These are phyloP conservation scores for Corythornis leucogaster DNA, from an alignment of 2,797 vertebrate species.

Conservation along the genomic window DNA sequence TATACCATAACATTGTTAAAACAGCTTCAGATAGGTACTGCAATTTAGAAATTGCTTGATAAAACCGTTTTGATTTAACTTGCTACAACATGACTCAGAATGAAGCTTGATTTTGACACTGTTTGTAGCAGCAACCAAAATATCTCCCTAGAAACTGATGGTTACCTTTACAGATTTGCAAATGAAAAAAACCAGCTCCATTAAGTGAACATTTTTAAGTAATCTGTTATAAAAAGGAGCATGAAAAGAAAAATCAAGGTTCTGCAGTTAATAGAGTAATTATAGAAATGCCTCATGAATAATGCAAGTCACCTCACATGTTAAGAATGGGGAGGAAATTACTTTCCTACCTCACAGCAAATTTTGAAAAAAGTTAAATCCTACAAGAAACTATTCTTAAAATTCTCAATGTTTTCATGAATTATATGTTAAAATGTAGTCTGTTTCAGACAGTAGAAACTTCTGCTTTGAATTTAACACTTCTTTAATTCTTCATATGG, in stretches of 20 bases:
- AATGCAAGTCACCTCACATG: background rate
- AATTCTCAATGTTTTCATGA: background rate
- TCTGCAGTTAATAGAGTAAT: background rate
- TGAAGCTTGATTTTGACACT: background rate
- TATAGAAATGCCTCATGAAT: background rate
- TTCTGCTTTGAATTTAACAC: background rate
- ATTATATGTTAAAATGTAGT: background rate
- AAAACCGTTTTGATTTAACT: background rate
- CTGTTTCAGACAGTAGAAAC: background rate
- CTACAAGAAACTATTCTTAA: background rate
- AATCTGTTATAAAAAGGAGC: background rate
- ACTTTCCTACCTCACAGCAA: background rate
- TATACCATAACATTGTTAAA: background rate
- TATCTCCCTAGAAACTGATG: background rate
- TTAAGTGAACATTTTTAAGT: background rate
- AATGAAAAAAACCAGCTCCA: background rate
- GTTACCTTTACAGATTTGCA: background rate
- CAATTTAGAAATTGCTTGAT: background rate
- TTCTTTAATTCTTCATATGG: background rate
- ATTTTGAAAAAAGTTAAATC: background rate
- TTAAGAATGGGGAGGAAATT: background rate
- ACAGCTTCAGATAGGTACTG: background rate
- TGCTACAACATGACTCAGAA: background rate
- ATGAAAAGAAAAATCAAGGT: background rate
- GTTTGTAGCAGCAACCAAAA: background rate